phyloP scores from a whole-genome alignment of 2,888 invertebrate genomes.

The Diarsia dahlii region DNA sequence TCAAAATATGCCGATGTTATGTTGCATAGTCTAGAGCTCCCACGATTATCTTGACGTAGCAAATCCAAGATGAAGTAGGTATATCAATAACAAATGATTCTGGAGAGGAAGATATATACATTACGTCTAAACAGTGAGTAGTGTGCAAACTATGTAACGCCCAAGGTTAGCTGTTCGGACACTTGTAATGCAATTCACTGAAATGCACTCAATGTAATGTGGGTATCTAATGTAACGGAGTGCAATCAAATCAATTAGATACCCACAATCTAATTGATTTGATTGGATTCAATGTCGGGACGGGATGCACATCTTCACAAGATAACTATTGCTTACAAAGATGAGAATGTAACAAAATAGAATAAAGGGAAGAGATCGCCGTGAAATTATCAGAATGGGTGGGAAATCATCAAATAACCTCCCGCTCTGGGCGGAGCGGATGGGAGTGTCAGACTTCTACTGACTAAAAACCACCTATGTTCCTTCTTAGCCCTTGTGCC shows the following conservation, averaged over 20 bases:
- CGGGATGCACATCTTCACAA: background rate
- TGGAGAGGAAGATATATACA: background rate
- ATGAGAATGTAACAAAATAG: background rate
- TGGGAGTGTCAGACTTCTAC: too few species aligned
- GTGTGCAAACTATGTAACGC: constrained; percentile 12
- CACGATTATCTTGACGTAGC: background rate
- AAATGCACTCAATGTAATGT: constrained; percentile 5
- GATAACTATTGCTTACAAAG: background rate
- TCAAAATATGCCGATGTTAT: background rate
- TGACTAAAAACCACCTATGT: too few species aligned
- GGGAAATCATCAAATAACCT: too few species aligned
- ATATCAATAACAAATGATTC: background rate
- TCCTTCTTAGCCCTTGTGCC: too few species aligned
- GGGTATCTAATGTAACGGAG: background rate
- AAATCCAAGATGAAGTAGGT: background rate
- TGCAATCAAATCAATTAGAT: too few species aligned
- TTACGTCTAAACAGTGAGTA: constrained; percentile 2
- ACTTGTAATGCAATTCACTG: constrained; percentile 11
- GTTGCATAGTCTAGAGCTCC: background rate
- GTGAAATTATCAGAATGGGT: background rate
- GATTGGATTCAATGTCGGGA: background rate
- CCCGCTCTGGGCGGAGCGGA: too few species aligned
- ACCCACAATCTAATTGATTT: background rate
- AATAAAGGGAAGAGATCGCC: background rate
- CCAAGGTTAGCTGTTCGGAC: background rate